These are phyloP conservation scores for Synergus gifuensis DNA, from an alignment of 2,888 invertebrate species.

Conservation along the genomic window DNA sequence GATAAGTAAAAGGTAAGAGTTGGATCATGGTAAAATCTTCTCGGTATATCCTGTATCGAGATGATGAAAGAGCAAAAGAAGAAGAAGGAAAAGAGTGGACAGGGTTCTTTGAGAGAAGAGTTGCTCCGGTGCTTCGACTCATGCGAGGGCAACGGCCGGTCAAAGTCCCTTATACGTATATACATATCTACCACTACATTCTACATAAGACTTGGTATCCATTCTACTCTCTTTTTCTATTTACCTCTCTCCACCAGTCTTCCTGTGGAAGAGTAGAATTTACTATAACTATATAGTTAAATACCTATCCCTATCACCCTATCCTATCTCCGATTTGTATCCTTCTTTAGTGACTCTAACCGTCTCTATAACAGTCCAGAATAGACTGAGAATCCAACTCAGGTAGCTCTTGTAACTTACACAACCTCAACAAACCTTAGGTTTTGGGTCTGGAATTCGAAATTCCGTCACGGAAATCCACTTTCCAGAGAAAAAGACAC, in stretches of 20 bases:
- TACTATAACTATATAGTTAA: not conserved
- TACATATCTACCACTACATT: constrained; percentile 5
- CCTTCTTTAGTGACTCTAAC: not conserved
- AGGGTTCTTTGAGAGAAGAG: constrained; percentile 54
- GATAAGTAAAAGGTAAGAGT: constrained; percentile 35
- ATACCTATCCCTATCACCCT: not conserved
- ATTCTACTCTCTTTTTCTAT: constrained; percentile 46
- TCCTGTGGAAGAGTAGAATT: not conserved
- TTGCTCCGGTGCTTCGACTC: constrained; percentile 59
- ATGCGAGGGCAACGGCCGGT: constrained; percentile 76
- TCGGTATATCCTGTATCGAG: constrained; percentile 15
- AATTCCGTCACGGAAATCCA: not conserved
- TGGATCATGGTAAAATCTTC: not conserved
- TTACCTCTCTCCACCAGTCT: constrained; percentile 49
- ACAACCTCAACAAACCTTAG: not conserved
- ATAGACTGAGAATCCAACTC: not conserved
- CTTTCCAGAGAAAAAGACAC: not conserved
- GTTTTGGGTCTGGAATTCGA: not conserved
- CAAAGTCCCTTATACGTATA: constrained; percentile 70
- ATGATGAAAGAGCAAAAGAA: constrained; percentile 23
- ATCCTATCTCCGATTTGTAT: not conserved
- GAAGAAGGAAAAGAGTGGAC: constrained; percentile 43
- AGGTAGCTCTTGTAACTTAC: not conserved
- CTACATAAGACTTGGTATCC: constrained; percentile 45
- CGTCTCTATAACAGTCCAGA: not conserved